Base-by-base conservation (phyloP, 2,888 invertebrate genomes). In the Beris morrisii region DNA sequence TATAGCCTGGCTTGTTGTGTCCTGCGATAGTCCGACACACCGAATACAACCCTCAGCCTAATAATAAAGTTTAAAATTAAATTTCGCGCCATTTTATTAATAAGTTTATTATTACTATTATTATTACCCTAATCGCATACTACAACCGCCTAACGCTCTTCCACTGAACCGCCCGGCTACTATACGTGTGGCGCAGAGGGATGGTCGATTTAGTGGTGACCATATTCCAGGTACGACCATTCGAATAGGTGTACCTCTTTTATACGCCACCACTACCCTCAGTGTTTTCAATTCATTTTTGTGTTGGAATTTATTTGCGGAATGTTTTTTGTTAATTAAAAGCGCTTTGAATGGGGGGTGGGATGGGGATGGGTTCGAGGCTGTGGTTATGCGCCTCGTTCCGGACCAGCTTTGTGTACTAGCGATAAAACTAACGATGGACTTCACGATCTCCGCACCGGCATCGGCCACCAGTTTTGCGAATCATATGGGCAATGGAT, bases 311-410 rank as follows among this genome's bases (percentile, higher is more conserved):
- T 69, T 69, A 69, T 69, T 67, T 69, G 64, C 66, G 67, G 67
- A 69, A 66, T 67, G 66, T 69, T 67, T 69, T 68, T 69, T 69
- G 69, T 69, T 69, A 69, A 69, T 69, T 66, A 69, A 61, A 58
- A 52, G 58, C 64, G 44, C 30, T 65, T 48, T 65, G 56, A 65
- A 65, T 65, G 52, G 38, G 64, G 45, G 9, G 22, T 1, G 22
- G 3, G 22, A 22, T 22, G 22, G 22, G 22, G 1, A 3, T 22
- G 22, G 44, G 30, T 43, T 63, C 28, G 63, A 30, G 63, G 13
- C 63, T 54, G 52, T 53, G 52, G 63, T 59, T 22, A 52, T 52
- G 5, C 28, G 15, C 11, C 22, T 12, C n/a, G 56, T 22, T 15
- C 45, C 4, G 58, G 6, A 45, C 46, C 46, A 58, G 22, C 22